Conservation (phyloP, 2,113 vertebrate genomes). For the Anarrhichthys ocellatus region DNA sequence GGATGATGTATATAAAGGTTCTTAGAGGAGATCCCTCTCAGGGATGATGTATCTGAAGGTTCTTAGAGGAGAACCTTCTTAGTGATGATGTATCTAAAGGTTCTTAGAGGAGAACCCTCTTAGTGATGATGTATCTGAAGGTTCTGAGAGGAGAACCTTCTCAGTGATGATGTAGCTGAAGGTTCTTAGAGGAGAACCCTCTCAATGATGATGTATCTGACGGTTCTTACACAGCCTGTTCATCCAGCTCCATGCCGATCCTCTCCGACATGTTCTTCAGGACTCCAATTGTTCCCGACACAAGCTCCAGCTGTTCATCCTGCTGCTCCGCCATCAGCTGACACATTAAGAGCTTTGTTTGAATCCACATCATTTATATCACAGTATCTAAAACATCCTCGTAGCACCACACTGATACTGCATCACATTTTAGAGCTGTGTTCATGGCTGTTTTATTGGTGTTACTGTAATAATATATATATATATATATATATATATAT, state of each 20-base stretch:
- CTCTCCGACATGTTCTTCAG: constrained; percentile 99
- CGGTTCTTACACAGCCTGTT: constrained; percentile 93
- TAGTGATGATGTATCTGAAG: too few species aligned
- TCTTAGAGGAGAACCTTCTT: too few species aligned
- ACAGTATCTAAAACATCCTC: background rate
- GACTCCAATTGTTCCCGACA: constrained; percentile 97
- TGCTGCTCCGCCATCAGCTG: constrained; percentile 96
- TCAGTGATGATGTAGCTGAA: too few species aligned
- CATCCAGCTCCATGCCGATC: constrained; percentile 96
- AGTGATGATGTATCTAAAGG: too few species aligned
- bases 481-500: too few species aligned
- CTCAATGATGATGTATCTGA: too few species aligned
- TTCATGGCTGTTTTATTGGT: background rate
- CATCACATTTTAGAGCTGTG: background rate
- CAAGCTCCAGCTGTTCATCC: constrained; percentile 97
- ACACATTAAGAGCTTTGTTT: background rate
- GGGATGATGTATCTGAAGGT: too few species aligned
- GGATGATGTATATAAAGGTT: too few species aligned
- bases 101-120: too few species aligned
- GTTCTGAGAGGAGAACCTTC: too few species aligned
- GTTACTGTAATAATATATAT: background rate
- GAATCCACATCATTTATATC: background rate
- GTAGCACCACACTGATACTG: background rate
- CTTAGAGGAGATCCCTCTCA: too few species aligned
- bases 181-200: too few species aligned